Conservation (phyloP, 2,888 invertebrate genomes). For the Brassicogethes aeneus region DNA sequence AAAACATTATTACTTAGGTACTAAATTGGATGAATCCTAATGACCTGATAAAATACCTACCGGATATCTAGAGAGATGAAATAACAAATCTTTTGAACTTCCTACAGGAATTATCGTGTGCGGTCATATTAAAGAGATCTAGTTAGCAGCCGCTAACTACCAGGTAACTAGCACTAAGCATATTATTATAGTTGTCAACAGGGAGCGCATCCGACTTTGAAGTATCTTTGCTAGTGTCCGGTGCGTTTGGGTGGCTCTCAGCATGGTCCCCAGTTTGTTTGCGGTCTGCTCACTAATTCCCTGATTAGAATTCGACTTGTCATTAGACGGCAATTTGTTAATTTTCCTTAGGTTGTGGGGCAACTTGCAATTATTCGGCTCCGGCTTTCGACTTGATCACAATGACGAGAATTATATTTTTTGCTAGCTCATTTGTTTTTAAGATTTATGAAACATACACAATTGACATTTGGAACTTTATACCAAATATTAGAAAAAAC, state of each 20-base stretch:
- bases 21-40: too few relatives aligned
- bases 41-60: too few relatives aligned
- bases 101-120: conserved; percentile 5
- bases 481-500: too few relatives aligned
- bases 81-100: too few relatives aligned
- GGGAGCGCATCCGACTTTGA: conserved; percentile 10
- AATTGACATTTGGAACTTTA: too few relatives aligned
- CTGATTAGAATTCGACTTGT: conserved; percentile 20
- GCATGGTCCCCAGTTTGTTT: conserved; percentile 7
- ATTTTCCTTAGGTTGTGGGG: conserved; percentile 13
- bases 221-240: conserved; percentile 1
- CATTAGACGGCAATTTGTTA: conserved; percentile 22
- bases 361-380: conserved; percentile 2
- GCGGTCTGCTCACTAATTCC: conserved; percentile 10
- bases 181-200: conserved; percentile 20
- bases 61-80: too few relatives aligned
- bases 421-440: too few relatives aligned
- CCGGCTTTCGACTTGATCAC: too few relatives aligned
- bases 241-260: conserved; percentile 12
- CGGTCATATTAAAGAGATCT: conserved; percentile 10
- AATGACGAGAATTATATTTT: too few relatives aligned
- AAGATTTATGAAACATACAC: too few relatives aligned
- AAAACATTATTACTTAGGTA: too few relatives aligned
- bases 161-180: conserved; percentile 20
- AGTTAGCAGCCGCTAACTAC: conserved; percentile 18